phyloP scores from a whole-genome alignment of 2,888 invertebrate genomes.

The Lobophora halterata region DNA sequence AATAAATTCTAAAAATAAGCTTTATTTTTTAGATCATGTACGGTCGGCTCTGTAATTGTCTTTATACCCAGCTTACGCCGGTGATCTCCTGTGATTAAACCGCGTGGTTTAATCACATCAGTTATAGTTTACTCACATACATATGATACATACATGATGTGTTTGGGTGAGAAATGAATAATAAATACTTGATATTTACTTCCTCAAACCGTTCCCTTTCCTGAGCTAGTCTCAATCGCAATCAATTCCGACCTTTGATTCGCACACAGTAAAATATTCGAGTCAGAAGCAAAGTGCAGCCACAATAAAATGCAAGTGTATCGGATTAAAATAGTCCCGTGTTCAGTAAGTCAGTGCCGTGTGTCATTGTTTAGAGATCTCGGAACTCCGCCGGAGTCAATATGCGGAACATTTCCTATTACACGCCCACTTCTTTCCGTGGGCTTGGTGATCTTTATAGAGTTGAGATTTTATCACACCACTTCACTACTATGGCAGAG shows the following conservation, averaged over 20 bases:
- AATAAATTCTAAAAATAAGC: too few species aligned
- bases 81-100: too few species aligned
- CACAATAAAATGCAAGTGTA: slow-evolving; percentile 29
- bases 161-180: too few species aligned
- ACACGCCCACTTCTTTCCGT: slow-evolving; percentile 79
- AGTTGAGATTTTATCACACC: too few species aligned
- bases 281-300: slow-evolving; percentile 4
- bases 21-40: too few species aligned
- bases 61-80: too few species aligned
- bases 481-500: too few species aligned
- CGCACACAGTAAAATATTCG: neutral
- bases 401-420: slow-evolving; percentile 81
- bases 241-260: slow-evolving; percentile 7
- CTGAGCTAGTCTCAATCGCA: slow-evolving; percentile 1
- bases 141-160: too few species aligned
- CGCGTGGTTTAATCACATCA: too few species aligned
- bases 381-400: slow-evolving; percentile 73
- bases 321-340: slow-evolving; percentile 38
- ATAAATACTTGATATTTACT: neutral
- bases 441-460: slow-evolving; percentile 50
- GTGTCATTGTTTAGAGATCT: slow-evolving; percentile 78
- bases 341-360: slow-evolving; percentile 43
- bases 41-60: too few species aligned
- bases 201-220: neutral
- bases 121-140: too few species aligned